These are phyloP conservation scores for Pseudochirops cupreus DNA, from an alignment of 2,797 vertebrate genomes.

Conservation along the genomic window DNA sequence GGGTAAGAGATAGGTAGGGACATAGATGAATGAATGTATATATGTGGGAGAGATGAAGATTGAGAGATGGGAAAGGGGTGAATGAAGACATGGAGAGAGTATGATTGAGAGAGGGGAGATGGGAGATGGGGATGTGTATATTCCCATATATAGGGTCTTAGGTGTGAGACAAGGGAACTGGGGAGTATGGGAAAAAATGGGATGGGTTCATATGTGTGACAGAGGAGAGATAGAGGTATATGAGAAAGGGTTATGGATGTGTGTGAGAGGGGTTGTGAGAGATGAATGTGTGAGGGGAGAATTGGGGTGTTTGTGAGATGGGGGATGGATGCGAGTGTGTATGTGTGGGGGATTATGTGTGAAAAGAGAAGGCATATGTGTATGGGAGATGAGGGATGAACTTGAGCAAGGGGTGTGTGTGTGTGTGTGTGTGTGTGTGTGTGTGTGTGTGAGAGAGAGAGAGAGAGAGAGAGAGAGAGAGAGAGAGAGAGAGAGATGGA, in stretches of 20 bases:
- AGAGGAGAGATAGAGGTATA: neutral
- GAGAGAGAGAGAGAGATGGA: neutral
- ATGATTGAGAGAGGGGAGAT: neutral
- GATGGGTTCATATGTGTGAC: neutral
- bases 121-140: neutral
- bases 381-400: neutral
- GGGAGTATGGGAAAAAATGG: neutral
- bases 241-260: neutral
- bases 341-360: neutral
- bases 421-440: neutral
- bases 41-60: neutral
- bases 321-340: neutral
- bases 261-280: neutral
- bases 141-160: neutral
- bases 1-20: neutral
- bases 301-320: neutral
- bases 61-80: neutral
- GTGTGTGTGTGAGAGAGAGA: neutral
- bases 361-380: neutral
- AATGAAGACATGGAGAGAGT: neutral
- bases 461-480: neutral
- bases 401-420: neutral
- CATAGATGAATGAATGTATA: neutral
- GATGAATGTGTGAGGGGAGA: neutral
- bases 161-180: neutral